These are phyloP conservation scores for Apeira syringaria DNA, from an alignment of 2,888 invertebrate genomes.

Conservation along the genomic window DNA sequence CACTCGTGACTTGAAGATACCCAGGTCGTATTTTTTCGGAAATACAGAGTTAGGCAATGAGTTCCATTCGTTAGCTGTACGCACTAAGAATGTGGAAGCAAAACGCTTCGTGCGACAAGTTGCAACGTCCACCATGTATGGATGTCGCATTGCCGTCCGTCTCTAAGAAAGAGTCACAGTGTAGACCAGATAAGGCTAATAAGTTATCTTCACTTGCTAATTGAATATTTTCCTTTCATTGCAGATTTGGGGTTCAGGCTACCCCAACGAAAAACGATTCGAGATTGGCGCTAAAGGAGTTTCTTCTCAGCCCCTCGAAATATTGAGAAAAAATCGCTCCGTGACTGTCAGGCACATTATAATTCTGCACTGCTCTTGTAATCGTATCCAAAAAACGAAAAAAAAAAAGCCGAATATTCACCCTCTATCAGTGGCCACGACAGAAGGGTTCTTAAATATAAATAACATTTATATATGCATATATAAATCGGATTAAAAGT, in stretches of 20 bases:
- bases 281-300: conserved; percentile 59
- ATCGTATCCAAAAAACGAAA: conserved; percentile 61
- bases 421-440: conserved; percentile 80
- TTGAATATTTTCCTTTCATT: conserved; percentile 63
- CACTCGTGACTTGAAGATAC: too few species aligned
- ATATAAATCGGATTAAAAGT: conserved; percentile 71
- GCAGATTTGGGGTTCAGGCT: conserved; percentile 66
- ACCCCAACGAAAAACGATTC: conserved; percentile 76
- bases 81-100: too few species aligned
- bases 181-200: too few species aligned
- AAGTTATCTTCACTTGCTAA: too few species aligned
- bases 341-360: conserved; percentile 66
- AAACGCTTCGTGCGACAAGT: too few species aligned
- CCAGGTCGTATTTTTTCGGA: too few species aligned
- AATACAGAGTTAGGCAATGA: too few species aligned
- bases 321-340: conserved; percentile 68
- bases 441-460: conserved; percentile 52
- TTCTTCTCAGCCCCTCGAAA: conserved; percentile 62
- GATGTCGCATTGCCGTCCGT: too few species aligned
- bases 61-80: too few species aligned
- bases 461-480: conserved; percentile 75
- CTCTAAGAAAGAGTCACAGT: too few species aligned
- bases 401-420: conserved; percentile 59
- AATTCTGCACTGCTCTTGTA: conserved; percentile 74
- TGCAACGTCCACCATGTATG: too few species aligned